Base-by-base conservation (phyloP, 2,888 invertebrate genomes). In the Athripsodes cinereus region DNA sequence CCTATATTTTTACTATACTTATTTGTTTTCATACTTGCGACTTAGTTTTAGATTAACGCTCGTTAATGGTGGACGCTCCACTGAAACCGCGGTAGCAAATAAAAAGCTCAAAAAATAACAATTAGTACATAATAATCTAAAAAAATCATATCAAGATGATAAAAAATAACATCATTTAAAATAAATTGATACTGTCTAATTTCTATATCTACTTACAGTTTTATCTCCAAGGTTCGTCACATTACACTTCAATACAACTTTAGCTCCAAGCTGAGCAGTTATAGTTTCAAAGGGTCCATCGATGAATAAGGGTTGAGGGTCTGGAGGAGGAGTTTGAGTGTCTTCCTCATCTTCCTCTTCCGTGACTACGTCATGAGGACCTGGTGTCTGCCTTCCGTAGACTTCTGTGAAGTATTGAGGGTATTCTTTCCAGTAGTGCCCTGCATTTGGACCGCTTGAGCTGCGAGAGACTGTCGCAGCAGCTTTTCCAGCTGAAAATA, bases 261-360 rank as follows among this genome's bases (percentile, higher is more conserved):
- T 70, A 26, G 70, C 69, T 19, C 75, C 76, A 47, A 75, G 68
- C 59, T 75, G 76, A 2, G 72, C 72, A 1, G 74, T 74, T 55
- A 74, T 69, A 64, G 75, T 75, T 22, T 73, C 71, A 62, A 74
- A 74, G 62, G 53, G 55, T 34, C 59, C 63, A 46, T 59, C 69
- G 68, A 57, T 2, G 40, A 63, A 63, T 20, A 18, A n/a, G 10
- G 63, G 63, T 8, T 52, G 47, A 1, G 63, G 63, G 22, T 63
- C 63, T 1, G 63, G 57, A 1, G 61, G 57, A 13, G 50, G 50
- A 8, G 50, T 50, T 16, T n/a, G 2, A 11, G 16, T 50, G 5
- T 50, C 50, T 11, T 50, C 50, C 26, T 50, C 50, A 20, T 22
- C 26, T 13, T 50, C 50, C 2, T 50, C 50, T 22, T 50, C 50